phyloP scores from a whole-genome alignment of 1,140 invertebrate genomes.

The Procambarus clarkii region DNA sequence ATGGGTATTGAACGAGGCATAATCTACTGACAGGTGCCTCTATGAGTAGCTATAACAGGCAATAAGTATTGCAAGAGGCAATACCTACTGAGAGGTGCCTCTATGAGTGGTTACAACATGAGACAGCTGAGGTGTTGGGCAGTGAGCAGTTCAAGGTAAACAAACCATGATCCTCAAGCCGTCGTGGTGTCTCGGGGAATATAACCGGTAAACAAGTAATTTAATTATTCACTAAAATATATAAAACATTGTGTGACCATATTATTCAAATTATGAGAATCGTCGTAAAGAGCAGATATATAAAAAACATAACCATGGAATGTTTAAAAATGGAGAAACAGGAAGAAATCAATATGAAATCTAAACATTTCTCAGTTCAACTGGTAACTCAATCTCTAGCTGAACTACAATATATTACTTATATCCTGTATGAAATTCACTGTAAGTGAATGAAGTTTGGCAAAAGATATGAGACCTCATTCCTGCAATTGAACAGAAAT shows the following conservation, averaged over 20 bases:
- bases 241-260: neutral
- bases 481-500: neutral
- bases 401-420: neutral
- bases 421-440: neutral
- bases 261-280: neutral
- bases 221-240: neutral
- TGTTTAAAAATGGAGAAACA: neutral
- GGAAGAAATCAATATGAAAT: neutral
- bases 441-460: neutral
- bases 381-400: neutral
- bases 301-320: neutral
- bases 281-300: neutral
- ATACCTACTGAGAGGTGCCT: neutral
- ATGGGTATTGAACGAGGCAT: neutral
- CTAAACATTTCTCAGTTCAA: neutral
- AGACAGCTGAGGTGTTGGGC: conserved; percentile 26
- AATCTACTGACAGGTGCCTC: no score
- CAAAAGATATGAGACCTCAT: neutral
- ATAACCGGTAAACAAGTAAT: neutral
- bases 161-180: neutral
- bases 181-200: neutral
- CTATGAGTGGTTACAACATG: neutral
- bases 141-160: conserved; percentile 9
- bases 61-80: neutral
- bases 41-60: no score